phyloP scores from a whole-genome alignment of 2,113 vertebrate species.

The Sarotherodon lohbergeri region DNA sequence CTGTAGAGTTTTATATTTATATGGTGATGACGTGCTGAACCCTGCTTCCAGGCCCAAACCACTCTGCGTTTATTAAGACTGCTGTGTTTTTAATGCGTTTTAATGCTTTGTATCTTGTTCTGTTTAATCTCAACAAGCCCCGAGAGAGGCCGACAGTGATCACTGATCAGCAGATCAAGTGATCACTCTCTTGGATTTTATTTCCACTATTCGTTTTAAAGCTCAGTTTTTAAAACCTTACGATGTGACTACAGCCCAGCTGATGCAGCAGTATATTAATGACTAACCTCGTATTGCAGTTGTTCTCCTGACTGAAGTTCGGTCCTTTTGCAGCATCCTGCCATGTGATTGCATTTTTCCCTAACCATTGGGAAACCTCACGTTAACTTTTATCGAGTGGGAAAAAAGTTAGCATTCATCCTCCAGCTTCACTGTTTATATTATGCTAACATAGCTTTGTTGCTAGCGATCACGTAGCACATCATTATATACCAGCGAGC shows the following conservation, averaged over 20 bases:
- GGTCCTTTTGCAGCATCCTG: accelerated
- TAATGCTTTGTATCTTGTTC: background rate
- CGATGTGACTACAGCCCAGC: background rate
- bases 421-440: background rate
- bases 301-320: background rate
- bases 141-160: background rate
- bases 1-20: background rate
- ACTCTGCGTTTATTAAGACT: background rate
- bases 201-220: background rate
- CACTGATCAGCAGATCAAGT: background rate
- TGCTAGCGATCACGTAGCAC: accelerated
- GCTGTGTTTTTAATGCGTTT: background rate
- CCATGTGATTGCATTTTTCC: accelerated
- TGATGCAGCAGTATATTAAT: background rate
- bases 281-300: background rate
- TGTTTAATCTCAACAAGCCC: background rate
- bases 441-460: background rate
- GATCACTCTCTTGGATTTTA: background rate
- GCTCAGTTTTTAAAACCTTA: background rate
- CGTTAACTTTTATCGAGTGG: background rate
- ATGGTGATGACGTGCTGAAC: background rate
- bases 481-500: background rate
- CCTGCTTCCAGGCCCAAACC: background rate
- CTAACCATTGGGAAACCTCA: accelerated
- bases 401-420: accelerated